Conservation (phyloP, 2,113 vertebrate genomes). For the Ancistrus triradiatus region DNA sequence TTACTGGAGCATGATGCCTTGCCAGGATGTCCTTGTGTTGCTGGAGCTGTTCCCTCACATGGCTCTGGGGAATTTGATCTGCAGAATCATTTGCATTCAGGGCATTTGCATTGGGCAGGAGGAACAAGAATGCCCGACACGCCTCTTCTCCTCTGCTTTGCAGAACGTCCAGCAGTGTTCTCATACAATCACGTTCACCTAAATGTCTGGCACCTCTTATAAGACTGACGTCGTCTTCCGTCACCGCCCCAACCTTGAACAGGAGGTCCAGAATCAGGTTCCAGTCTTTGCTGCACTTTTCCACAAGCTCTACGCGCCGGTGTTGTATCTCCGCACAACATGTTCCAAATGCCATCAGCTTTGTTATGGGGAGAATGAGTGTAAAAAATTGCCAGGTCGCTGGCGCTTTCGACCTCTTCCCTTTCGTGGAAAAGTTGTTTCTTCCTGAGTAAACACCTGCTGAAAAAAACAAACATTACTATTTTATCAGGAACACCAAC, state of each 20-base stretch:
- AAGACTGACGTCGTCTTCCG: slow-evolving; percentile 49
- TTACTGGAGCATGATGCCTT: slow-evolving; percentile 30
- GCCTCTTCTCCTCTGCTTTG: slow-evolving; percentile 50
- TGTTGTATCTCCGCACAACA: slow-evolving; percentile 33
- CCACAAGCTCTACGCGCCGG: slow-evolving; percentile 48
- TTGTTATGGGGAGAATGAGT: not conserved
- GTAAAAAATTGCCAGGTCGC: too few relatives aligned
- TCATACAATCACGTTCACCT: slow-evolving; percentile 43
- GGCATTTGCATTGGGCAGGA: slow-evolving; percentile 21
- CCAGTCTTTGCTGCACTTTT: slow-evolving; percentile 43
- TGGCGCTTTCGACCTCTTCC: too few relatives aligned
- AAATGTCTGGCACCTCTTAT: slow-evolving; percentile 26
- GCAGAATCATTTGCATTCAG: not conserved
- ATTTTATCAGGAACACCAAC: too few relatives aligned
- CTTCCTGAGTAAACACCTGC: too few relatives aligned
- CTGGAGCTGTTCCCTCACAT: slow-evolving; percentile 17
- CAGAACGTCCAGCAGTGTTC: slow-evolving; percentile 50
- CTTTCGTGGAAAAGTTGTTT: too few relatives aligned
- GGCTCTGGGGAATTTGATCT: not conserved
- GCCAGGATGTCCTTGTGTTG: slow-evolving; percentile 46
- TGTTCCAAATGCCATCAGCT: slow-evolving; percentile 42
- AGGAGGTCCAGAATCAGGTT: slow-evolving; percentile 38
- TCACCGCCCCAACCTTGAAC: slow-evolving; percentile 37
- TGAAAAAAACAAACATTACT: too few relatives aligned
- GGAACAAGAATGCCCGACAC: slow-evolving; percentile 41